phyloP scores from a whole-genome alignment of 1,140 invertebrate species.

The Drosophila nigrodunni region DNA sequence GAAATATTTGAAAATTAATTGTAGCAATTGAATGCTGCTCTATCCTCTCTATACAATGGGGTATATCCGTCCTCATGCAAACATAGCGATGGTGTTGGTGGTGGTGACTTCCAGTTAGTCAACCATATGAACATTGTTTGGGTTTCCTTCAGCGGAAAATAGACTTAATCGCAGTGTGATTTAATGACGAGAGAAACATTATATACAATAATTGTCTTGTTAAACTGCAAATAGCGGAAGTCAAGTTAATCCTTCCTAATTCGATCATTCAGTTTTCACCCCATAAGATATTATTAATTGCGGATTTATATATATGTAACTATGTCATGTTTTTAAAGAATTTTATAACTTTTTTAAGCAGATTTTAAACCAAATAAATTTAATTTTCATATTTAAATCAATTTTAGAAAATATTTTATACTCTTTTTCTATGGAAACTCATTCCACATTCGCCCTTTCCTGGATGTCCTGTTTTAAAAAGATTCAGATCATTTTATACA shows the following conservation, averaged over 20 bases:
- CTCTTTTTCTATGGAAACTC: too few species aligned
- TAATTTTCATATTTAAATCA: too few species aligned
- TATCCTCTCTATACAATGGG: background rate
- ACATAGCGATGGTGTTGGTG: background rate
- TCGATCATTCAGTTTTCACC: background rate
- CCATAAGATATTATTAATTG: background rate
- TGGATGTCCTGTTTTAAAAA: too few species aligned
- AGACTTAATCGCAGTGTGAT: background rate
- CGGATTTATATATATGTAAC: too few species aligned
- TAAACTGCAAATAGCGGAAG: background rate
- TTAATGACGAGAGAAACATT: conserved; percentile 2
- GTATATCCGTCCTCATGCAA: background rate
- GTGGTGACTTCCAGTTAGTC: background rate
- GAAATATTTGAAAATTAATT: background rate
- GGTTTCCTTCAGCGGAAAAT: conserved; percentile 9
- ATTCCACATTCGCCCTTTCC: too few species aligned
- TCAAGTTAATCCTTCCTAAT: background rate
- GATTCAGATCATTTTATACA: too few species aligned
- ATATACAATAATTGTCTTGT: conserved; percentile 2
- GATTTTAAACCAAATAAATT: background rate
- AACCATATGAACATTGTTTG: conserved; percentile 1
- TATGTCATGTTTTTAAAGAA: background rate
- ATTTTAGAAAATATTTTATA: too few species aligned
- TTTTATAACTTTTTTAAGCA: background rate
- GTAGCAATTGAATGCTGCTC: background rate